phyloP scores from a whole-genome alignment of 2,888 invertebrate genomes.

The Marronus borbonicus region DNA sequence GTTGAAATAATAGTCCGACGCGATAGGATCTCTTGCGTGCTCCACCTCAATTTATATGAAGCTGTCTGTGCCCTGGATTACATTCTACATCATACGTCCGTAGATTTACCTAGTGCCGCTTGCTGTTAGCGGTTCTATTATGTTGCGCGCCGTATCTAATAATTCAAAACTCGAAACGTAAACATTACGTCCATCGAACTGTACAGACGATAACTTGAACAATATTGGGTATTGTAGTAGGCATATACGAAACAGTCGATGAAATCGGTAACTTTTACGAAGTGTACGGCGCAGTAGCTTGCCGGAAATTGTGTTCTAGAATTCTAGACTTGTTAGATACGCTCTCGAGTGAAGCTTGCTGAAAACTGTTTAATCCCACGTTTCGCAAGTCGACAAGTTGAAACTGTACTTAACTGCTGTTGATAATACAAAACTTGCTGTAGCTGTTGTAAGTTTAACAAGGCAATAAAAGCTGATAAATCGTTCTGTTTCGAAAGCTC shows the following conservation, averaged over 20 bases:
- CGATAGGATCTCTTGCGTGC: conserved; percentile 67
- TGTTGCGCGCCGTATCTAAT: conserved; percentile 42
- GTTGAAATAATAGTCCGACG: conserved; percentile 66
- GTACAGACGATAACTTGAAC: conserved; percentile 35
- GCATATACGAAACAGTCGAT: background rate
- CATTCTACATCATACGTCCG: conserved; percentile 51
- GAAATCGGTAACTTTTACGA: conserved; percentile 4
- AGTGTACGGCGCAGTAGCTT: background rate
- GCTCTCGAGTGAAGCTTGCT: background rate
- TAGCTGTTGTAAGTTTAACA: no score
- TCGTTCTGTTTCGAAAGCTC: no score
- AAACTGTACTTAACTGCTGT: background rate
- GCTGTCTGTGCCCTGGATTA: conserved; percentile 56
- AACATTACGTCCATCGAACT: conserved; percentile 46
- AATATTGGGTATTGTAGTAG: conserved; percentile 39
- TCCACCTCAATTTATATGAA: conserved; percentile 65
- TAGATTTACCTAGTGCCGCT: conserved; percentile 43
- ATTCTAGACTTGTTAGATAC: background rate
- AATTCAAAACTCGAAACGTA: conserved; percentile 48
- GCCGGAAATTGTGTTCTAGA: conserved; percentile 15
- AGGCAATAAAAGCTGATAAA: no score
- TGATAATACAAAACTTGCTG: no score
- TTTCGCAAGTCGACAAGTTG: background rate
- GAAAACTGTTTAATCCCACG: background rate
- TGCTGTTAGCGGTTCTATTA: conserved; percentile 39